Conservation (phyloP, 2,888 invertebrate species). For the Hemistola chrysoprasaria region DNA sequence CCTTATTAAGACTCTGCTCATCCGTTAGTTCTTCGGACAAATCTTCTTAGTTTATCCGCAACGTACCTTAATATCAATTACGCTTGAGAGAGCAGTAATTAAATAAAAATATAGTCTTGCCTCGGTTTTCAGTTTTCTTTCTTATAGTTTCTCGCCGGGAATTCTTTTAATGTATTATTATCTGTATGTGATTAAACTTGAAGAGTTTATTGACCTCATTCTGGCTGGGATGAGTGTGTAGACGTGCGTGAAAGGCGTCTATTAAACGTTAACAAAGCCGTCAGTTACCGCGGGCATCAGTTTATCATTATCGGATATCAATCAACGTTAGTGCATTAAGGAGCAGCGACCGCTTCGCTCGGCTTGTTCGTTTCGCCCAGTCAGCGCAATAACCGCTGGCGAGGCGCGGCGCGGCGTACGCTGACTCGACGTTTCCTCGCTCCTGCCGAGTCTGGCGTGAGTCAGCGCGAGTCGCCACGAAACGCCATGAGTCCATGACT, state of each 20-base stretch:
- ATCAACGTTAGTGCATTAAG: constrained; percentile 63
- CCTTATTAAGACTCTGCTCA: constrained; percentile 14
- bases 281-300: constrained; percentile 29
- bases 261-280: constrained; percentile 22
- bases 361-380: constrained; percentile 46
- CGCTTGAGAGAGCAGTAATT: constrained; percentile 35
- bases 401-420: constrained; percentile 47
- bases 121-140: constrained; percentile 25
- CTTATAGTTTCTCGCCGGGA: constrained; percentile 35
- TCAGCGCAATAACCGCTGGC: constrained; percentile 63
- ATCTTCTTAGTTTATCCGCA: constrained; percentile 22
- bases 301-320: constrained; percentile 57
- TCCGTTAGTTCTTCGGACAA: constrained; percentile 18
- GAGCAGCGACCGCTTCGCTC: constrained; percentile 35
- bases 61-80: constrained; percentile 34
- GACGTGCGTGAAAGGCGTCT: constrained; percentile 22
- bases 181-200: constrained; percentile 13
- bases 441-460: constrained; percentile 57
- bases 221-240: constrained; percentile 13
- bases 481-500: constrained; percentile 63
- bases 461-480: constrained; percentile 55
- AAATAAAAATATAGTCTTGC: constrained; percentile 33
- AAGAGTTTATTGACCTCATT: constrained; percentile 22
- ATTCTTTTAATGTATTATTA: constrained; percentile 12
- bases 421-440: constrained; percentile 51